Evolutionary conservation across 1,140 invertebrate species (phyloP).

Genomic region (Phymorhynchus buccinoides): DNA sequence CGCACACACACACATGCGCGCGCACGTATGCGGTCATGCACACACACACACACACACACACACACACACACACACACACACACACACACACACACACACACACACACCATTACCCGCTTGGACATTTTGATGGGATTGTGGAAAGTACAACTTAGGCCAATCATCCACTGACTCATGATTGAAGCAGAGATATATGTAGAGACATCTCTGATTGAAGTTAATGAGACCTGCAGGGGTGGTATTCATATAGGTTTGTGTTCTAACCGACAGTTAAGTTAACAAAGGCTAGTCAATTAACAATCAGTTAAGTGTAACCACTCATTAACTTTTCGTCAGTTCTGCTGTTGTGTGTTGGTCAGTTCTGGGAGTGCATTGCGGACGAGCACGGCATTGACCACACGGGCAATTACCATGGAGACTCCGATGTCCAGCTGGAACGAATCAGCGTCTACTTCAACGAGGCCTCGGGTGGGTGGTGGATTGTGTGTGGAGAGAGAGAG

Average conservation of each 20-base stretch:
- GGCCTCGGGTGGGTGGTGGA: constrained; percentile 81
- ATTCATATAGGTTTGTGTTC: too few species aligned
- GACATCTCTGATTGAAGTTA: neutral
- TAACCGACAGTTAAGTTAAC: too few species aligned
- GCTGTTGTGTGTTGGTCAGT: constrained; percentile 75
- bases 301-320: too few species aligned
- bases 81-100: neutral
- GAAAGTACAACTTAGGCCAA: too few species aligned
- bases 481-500: too few species aligned
- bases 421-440: constrained; percentile 74
- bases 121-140: too few species aligned
- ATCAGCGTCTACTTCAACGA: constrained; percentile 77
- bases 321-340: neutral
- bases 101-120: too few species aligned
- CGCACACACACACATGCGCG: neutral
- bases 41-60: neutral
- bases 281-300: too few species aligned
- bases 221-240: neutral
- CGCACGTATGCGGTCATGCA: neutral
- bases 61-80: neutral
- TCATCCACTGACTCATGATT: neutral
- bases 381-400: constrained; percentile 76
- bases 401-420: constrained; percentile 76
- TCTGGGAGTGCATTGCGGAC: constrained; percentile 92
- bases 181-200: neutral